These are phyloP conservation scores for Seira ritae DNA, from an alignment of 2,888 invertebrate genomes.

Conservation along the genomic window DNA sequence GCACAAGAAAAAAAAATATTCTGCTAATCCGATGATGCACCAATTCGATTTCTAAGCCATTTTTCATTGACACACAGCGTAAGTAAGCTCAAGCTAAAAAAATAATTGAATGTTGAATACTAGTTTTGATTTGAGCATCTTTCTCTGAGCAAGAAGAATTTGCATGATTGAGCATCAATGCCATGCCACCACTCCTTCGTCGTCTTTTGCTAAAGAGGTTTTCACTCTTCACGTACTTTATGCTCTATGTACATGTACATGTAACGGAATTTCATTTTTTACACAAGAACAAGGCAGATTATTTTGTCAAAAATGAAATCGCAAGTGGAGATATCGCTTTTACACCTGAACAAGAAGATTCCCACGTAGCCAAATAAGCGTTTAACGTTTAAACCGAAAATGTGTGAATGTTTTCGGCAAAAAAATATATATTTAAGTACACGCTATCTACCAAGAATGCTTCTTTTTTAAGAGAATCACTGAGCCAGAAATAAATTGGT, in stretches of 20 bases:
- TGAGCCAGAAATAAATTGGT: constrained; percentile 61
- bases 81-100: neutral
- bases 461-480: constrained; percentile 20
- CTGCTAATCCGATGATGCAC: neutral
- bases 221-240: too few relatives aligned
- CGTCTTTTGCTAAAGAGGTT: neutral
- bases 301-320: constrained; percentile 1
- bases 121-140: neutral
- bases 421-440: neutral
- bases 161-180: neutral
- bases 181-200: neutral
- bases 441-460: neutral
- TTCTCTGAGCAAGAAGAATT: too few relatives aligned
- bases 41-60: neutral
- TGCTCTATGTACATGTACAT: too few relatives aligned
- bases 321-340: neutral
- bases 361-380: neutral
- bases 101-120: neutral
- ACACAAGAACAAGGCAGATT: neutral
- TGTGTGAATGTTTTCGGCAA: neutral
- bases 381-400: neutral
- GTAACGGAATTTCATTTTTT: neutral
- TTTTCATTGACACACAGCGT: neutral
- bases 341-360: neutral
- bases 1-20: neutral